These are phyloP conservation scores for Noctua janthina DNA, from an alignment of 2,888 invertebrate species.

Conservation along the genomic window DNA sequence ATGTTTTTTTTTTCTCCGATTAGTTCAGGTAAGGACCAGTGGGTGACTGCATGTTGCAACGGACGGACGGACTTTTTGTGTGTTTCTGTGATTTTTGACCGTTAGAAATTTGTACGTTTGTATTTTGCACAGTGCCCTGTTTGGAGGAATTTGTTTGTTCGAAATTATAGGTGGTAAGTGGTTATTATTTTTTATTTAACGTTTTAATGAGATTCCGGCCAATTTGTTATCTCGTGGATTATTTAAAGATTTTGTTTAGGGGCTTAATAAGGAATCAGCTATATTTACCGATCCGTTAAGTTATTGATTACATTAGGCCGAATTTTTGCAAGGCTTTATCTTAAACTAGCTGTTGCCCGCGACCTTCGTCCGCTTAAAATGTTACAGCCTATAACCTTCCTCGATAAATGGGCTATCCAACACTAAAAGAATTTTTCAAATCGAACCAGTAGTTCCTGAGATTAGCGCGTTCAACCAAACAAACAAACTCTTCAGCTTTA, in stretches of 20 bases:
- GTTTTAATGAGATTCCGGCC: background rate
- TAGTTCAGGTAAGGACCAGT: slow-evolving; percentile 84
- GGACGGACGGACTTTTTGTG: slow-evolving; percentile 71
- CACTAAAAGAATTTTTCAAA: too few relatives aligned
- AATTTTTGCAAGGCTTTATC: background rate
- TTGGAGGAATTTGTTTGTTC: slow-evolving; percentile 15
- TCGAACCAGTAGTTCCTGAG: too few relatives aligned
- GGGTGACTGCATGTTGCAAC: slow-evolving; percentile 74
- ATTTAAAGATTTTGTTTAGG: background rate
- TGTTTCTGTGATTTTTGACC: slow-evolving; percentile 63
- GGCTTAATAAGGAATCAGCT: background rate
- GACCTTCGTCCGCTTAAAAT: too few relatives aligned
- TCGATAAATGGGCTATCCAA: too few relatives aligned
- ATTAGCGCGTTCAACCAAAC: too few relatives aligned
- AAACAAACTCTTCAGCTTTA: too few relatives aligned
- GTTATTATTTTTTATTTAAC: background rate
- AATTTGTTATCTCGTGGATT: background rate
- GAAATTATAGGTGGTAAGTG: slow-evolving; percentile 55
- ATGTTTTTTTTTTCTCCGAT: slow-evolving; percentile 80
- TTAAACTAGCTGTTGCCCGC: too few relatives aligned
- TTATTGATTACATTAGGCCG: background rate
- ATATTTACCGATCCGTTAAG: too few relatives aligned
- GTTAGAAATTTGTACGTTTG: slow-evolving; percentile 41
- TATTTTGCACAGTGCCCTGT: slow-evolving; percentile 39
- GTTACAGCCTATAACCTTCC: too few relatives aligned